Base-by-base conservation (phyloP, 2,113 vertebrate genomes). In the Corythoichthys haematopterus region DNA sequence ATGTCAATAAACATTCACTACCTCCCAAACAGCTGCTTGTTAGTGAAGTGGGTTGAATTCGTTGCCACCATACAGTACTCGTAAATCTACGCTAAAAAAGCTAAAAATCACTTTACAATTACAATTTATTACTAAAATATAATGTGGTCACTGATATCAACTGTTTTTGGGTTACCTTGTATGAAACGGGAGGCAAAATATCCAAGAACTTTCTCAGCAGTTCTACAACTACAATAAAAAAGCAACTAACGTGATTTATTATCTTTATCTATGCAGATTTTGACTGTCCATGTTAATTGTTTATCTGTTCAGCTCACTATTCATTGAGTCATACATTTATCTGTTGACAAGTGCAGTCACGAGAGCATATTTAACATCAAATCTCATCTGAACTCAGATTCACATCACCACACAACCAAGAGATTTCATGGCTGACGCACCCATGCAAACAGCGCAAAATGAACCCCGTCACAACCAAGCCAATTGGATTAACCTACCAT, bases 401-500 rank as follows among this genome's bases (percentile, higher is more conserved):
- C 55, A n/a, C 52, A 47, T 51, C 12, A n/a, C 45, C 36, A 33
- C 38, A 7, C 16, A 16, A 40, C 5, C 11, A 12, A 55, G 45
- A 8, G 53, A 57, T 65, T 77, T 46, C 16, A 55, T 16, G 3
- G 40, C 28, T 62, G n/a, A 56, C 59, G 38, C 16, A 33, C 45
- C 65, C 11, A 67, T 35, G 35, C 61, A 60, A 47, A 64, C 15
- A 76, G 40, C 58, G 43, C 58, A 43, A 40, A 43, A 40, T 5
- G 37, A 60, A 20, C 3, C 2, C 58, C 15, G 15, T 40, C 46
- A 66, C 58, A 61, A 36, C 6, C 38, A 20, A 59, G 56, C 36
- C 56, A 76, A 85, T 80, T 64, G 14, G 55, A 70, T 80, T 77
- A 81, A 16, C 57, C 56, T 59, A 59, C 65, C 65, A 82, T 85